phyloP scores from a whole-genome alignment of 2,888 invertebrate species.

The Diachrysia chrysitis region DNA sequence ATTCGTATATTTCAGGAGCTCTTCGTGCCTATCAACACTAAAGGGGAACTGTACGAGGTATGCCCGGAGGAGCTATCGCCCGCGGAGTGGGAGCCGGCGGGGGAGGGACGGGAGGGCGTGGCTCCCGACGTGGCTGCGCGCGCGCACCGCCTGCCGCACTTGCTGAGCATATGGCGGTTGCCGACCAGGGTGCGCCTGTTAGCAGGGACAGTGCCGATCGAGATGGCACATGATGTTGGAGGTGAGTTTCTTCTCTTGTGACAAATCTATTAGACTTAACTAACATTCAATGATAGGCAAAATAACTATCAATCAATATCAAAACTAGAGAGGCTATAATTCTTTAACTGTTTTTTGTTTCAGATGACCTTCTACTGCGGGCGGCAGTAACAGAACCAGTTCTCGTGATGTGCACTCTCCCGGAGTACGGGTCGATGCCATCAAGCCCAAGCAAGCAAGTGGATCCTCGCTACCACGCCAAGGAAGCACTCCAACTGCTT shows the following conservation, averaged over 20 bases:
- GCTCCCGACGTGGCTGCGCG: slow-evolving; percentile 87
- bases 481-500: slow-evolving; percentile 86
- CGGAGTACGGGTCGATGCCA: slow-evolving; percentile 85
- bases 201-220: slow-evolving; percentile 89
- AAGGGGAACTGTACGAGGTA: slow-evolving; percentile 93
- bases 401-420: slow-evolving; percentile 91
- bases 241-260: slow-evolving; percentile 73
- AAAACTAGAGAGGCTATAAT: too few species aligned
- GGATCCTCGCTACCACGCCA: slow-evolving; percentile 88
- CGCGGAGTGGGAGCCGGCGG: slow-evolving; percentile 86
- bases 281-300: not conserved
- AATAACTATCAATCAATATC: too few species aligned
- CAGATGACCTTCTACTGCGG: slow-evolving; percentile 90
- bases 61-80: slow-evolving; percentile 88
- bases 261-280: not conserved
- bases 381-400: slow-evolving; percentile 91
- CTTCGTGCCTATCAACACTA: slow-evolving; percentile 93
- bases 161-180: slow-evolving; percentile 89
- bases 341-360: too few species aligned
- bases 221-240: slow-evolving; percentile 90
- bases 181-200: slow-evolving; percentile 90
- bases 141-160: slow-evolving; percentile 87
- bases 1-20: slow-evolving; percentile 86
- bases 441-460: slow-evolving; percentile 86
- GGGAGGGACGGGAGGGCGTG: slow-evolving; percentile 80